phyloP scores from a whole-genome alignment of 2,113 vertebrate genomes.

The Syngnathoides biaculeatus region DNA sequence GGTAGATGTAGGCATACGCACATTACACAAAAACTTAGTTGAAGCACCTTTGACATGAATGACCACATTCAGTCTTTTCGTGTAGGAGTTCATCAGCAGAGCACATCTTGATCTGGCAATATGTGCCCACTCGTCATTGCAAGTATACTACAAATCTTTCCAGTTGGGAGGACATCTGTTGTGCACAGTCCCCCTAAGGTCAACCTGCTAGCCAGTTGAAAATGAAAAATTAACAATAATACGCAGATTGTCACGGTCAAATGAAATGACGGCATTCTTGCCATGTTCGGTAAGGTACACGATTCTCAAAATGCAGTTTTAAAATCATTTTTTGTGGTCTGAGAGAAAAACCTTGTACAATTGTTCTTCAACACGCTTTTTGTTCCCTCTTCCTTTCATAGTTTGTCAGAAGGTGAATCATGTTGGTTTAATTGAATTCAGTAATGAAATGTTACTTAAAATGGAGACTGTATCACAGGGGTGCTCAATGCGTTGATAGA shows the following conservation, averaged over 20 bases:
- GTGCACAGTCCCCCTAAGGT: neutral
- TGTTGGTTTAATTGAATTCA: neutral
- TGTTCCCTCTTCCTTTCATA: no score
- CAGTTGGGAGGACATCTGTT: neutral
- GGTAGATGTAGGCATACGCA: neutral
- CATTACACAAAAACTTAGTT: neutral
- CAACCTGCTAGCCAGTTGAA: neutral
- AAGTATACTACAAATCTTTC: neutral
- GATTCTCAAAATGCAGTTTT: neutral
- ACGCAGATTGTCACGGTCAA: no score
- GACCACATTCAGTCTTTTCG: neutral
- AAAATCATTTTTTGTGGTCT: no score
- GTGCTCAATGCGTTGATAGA: no score
- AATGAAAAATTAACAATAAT: no score
- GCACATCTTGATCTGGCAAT: neutral
- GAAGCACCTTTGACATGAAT: neutral
- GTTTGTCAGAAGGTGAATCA: neutral
- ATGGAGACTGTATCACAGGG: no score
- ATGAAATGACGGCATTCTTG: no score
- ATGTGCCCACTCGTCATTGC: neutral
- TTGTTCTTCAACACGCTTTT: no score
- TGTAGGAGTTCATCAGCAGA: neutral
- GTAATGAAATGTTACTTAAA: neutral
- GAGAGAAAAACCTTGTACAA: no score
- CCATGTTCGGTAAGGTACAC: neutral